Percentiles rank a stretch among this genome's conserved stretches.
phyloP scores from a whole-genome alignment of 2,888 invertebrate species.

The Poecilus cupreus region DNA sequence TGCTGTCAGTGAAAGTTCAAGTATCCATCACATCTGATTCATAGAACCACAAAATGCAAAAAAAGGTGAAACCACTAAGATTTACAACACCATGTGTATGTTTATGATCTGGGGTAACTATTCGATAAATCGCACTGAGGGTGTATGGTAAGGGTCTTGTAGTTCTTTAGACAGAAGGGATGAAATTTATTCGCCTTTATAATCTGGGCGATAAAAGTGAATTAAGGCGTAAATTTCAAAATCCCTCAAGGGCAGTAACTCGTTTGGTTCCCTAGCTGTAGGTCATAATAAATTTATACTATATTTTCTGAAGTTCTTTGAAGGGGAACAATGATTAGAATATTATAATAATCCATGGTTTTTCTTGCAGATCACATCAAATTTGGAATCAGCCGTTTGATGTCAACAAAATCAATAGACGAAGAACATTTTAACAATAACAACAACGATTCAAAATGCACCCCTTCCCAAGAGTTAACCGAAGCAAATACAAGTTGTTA shows the following conservation, averaged over 20 bases:
- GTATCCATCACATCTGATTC: background rate
- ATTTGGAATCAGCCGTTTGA: conserved; percentile 88
- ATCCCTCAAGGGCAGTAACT: conserved; percentile 45
- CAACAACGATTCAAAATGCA: conserved; percentile 70
- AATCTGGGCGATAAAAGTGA: conserved; percentile 55
- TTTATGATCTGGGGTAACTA: conserved; percentile 8
- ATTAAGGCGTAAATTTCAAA: conserved; percentile 58
- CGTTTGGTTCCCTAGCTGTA: background rate
- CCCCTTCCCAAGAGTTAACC: conserved; percentile 72
- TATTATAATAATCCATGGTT: conserved; percentile 61
- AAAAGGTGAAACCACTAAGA: no score
- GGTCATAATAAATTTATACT: conserved; percentile 5
- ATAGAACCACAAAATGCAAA: background rate
- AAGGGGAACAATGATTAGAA: background rate
- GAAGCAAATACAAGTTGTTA: conserved; percentile 75
- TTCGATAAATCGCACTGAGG: conserved; percentile 38
- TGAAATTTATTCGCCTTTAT: conserved; percentile 35
- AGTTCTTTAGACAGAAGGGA: conserved; percentile 6
- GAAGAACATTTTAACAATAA: conserved; percentile 78
- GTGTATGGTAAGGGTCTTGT: conserved; percentile 5
- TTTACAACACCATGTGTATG: background rate
- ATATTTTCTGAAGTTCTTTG: background rate
- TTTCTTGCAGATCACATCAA: conserved; percentile 85
- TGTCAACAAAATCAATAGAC: conserved; percentile 78
- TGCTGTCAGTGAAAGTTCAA: background rate